A percentile compares a stretch with the other conserved stretches of the same genome.
Conservation (phyloP, 2,797 vertebrate genomes). For the Erethizon dorsatum region DNA sequence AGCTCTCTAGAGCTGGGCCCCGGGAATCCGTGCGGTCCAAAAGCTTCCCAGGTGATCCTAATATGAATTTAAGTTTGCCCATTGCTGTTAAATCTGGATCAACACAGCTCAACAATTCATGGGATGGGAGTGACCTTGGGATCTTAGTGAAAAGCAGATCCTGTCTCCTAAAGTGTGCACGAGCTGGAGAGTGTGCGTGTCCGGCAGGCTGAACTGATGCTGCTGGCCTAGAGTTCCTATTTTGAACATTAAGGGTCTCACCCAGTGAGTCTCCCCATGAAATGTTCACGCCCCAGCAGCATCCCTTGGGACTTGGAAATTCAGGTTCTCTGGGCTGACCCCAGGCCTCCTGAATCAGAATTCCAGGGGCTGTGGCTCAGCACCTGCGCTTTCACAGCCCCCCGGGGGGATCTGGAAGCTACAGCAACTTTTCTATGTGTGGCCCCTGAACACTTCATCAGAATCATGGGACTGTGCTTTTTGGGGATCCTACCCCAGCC, state of each 20-base stretch:
- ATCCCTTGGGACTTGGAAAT: conserved; percentile 11
- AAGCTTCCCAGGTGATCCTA: neutral
- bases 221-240: neutral
- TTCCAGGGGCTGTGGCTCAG: neutral
- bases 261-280: neutral
- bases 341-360: neutral
- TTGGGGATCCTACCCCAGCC: no score
- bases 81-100: neutral
- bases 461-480: neutral
- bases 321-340: neutral
- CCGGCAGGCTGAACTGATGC: neutral
- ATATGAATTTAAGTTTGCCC: neutral
- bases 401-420: neutral
- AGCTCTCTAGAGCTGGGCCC: neutral
- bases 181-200: neutral
- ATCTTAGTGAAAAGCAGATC: neutral
- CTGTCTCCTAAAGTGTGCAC: neutral
- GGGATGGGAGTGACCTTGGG: neutral
- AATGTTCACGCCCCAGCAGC: neutral
- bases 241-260: conserved; percentile 16
- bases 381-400: neutral
- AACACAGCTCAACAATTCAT: neutral
- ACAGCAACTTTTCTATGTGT: neutral
- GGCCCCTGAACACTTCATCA: neutral
- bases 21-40: neutral